Conservation (phyloP, 2,113 vertebrate species). For the Cyphomyrus plagiostoma region DNA sequence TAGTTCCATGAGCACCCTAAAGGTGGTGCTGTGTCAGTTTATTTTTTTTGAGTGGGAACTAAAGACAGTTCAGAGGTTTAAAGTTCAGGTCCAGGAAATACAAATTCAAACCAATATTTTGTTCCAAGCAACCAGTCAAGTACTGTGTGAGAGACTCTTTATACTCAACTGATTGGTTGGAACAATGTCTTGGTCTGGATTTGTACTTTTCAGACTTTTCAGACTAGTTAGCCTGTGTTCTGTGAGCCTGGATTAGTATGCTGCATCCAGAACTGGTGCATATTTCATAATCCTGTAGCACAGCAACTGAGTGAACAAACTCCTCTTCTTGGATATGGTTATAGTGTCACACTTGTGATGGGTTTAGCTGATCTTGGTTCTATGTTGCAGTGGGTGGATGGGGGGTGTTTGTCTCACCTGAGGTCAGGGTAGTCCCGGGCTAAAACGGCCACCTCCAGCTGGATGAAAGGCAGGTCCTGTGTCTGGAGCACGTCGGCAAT, state of each 20-base stretch:
- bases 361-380: not conserved
- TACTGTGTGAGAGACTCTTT: no score
- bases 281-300: not conserved
- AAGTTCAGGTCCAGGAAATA: no score
- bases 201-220: no score
- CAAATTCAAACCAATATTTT: no score
- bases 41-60: not conserved
- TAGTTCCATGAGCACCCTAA: not conserved
- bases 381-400: not conserved
- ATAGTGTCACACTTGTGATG: not conserved
- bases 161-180: no score
- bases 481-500: constrained; percentile 77
- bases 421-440: constrained; percentile 69
- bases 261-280: not conserved
- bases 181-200: no score
- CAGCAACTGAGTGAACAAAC: not conserved
- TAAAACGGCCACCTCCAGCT: constrained; percentile 68
- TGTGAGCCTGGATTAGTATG: not conserved
- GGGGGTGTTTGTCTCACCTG: constrained; percentile 55
- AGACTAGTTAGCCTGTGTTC: not conserved
- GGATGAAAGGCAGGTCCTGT: constrained; percentile 72
- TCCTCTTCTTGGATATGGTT: not conserved
- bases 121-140: no score
- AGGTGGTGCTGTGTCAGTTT: not conserved
- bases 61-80: not conserved